Evolutionary conservation across 2,797 vertebrate species (phyloP).

Genomic region (Sylvia borin): DNA sequence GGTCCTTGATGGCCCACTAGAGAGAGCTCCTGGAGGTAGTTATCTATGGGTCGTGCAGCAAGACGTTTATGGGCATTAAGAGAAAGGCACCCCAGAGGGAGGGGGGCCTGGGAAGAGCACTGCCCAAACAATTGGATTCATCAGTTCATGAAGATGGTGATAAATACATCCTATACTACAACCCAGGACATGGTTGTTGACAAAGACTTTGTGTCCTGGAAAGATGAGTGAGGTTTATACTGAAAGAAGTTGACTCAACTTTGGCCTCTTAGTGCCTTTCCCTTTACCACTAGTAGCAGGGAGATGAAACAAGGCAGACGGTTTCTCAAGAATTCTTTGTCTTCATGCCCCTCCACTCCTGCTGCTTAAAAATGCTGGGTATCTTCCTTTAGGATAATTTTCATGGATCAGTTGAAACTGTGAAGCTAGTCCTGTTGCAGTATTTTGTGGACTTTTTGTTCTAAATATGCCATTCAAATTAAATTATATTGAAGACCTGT

Average conservation of each 20-base stretch:
- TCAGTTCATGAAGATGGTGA: too few relatives aligned
- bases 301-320: background rate
- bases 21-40: too few relatives aligned
- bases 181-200: background rate
- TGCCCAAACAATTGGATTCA: too few relatives aligned
- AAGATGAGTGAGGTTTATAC: background rate
- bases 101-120: too few relatives aligned
- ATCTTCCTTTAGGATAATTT: background rate
- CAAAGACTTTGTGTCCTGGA: background rate
- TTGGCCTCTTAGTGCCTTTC: background rate
- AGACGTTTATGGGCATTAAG: too few relatives aligned
- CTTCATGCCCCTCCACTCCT: rapidly evolving
- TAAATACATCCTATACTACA: too few relatives aligned
- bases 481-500: background rate
- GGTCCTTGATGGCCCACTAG: too few relatives aligned
- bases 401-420: background rate
- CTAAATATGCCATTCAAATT: background rate
- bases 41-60: too few relatives aligned
- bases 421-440: background rate
- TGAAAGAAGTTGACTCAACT: background rate
- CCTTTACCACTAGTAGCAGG: background rate
- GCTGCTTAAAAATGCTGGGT: rapidly evolving
- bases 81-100: too few relatives aligned
- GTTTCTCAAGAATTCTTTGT: background rate
- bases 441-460: background rate